Conservation (phyloP, 2,113 vertebrate species). For the Struthidea cinerea region DNA sequence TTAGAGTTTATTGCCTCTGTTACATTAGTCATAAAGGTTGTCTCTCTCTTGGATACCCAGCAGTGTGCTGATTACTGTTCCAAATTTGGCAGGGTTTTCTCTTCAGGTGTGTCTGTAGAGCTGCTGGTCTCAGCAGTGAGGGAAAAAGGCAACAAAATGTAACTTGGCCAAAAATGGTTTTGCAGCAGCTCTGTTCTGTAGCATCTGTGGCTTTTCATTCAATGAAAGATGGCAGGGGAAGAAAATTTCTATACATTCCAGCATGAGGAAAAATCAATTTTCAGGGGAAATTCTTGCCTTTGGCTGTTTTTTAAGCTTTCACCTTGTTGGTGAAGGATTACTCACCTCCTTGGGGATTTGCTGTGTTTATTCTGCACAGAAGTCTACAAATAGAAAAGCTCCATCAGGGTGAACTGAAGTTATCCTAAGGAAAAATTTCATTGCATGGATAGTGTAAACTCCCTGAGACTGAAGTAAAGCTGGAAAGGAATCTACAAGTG, state of each 20-base stretch:
- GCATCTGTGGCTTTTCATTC: slow-evolving; percentile 5
- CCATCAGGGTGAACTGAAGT: slow-evolving; percentile 62
- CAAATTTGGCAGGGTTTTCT: not conserved
- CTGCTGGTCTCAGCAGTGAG: not conserved
- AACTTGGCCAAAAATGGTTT: not conserved
- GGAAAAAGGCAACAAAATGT: not conserved
- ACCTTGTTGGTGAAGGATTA: not conserved
- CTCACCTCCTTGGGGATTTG: slow-evolving; percentile 14
- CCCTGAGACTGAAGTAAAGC: slow-evolving; percentile 72
- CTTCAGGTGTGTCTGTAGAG: not conserved
- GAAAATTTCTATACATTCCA: not conserved
- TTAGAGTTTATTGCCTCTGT: not conserved
- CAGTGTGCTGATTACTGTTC: not conserved
- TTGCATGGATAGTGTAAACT: slow-evolving; percentile 72
- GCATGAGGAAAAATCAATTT: not conserved
- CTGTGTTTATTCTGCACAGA: slow-evolving; percentile 64
- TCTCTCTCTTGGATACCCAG: not conserved
- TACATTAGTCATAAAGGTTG: not conserved
- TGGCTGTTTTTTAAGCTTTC: not conserved
- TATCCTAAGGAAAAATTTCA: slow-evolving; percentile 54
- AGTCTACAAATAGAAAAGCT: slow-evolving; percentile 54
- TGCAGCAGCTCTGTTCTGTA: not conserved
- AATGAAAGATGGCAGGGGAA: not conserved
- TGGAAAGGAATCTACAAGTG: slow-evolving; percentile 79
- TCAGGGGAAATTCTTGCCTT: not conserved